phyloP scores from a whole-genome alignment of 2,797 vertebrate species.

The Ctenosaura bakeri region DNA sequence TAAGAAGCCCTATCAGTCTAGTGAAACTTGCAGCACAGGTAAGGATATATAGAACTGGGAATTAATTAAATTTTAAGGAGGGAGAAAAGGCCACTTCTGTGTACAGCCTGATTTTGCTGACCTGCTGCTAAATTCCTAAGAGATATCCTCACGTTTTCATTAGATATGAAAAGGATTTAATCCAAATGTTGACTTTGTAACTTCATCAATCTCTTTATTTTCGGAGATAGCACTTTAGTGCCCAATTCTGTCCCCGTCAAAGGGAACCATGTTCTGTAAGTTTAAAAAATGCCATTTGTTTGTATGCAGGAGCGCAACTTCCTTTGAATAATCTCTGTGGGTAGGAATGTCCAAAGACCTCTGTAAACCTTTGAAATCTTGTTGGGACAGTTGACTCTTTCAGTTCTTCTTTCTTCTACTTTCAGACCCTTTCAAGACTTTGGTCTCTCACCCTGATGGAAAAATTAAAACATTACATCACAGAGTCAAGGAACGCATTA shows the following conservation, averaged over 20 bases:
- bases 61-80: background rate
- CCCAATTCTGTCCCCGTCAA: background rate
- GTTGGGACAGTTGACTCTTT: background rate
- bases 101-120: background rate
- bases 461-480: too few relatives aligned
- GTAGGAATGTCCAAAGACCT: background rate
- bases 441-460: too few relatives aligned
- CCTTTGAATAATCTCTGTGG: background rate
- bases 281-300: background rate
- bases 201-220: background rate
- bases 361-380: background rate
- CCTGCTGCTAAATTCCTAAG: background rate
- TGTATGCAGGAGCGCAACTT: background rate
- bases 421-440: background rate
- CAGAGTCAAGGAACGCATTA: too few relatives aligned
- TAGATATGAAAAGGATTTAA: background rate
- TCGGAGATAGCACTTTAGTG: background rate
- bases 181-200: slow-evolving; percentile 11
- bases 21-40: background rate
- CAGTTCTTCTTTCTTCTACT: background rate
- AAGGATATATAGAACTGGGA: background rate
- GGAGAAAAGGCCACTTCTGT: background rate
- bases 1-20: background rate
- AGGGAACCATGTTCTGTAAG: background rate
- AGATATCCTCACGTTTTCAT: background rate